Conservation (phyloP, 1,140 invertebrate species). For the Branchinecta lynchi region DNA sequence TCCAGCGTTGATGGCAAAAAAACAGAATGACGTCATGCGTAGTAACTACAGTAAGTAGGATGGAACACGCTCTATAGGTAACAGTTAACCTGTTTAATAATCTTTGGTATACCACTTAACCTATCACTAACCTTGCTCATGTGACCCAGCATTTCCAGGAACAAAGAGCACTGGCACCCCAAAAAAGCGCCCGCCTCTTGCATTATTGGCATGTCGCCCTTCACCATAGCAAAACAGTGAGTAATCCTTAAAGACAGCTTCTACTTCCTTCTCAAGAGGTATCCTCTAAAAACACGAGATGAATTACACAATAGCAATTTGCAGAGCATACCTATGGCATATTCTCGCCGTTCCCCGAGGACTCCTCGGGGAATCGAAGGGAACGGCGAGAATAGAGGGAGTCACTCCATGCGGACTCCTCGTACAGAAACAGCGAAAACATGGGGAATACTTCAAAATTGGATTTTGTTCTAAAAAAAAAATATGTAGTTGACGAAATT, state of each 20-base stretch:
- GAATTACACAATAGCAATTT: not conserved
- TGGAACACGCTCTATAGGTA: not conserved
- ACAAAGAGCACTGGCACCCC: constrained; percentile 84
- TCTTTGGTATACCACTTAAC: not conserved
- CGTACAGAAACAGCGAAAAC: no score
- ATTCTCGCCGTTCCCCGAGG: no score
- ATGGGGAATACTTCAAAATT: no score
- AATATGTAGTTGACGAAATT: no score
- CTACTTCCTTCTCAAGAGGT: constrained; percentile 38
- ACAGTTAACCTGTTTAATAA: not conserved
- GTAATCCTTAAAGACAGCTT: constrained; percentile 53
- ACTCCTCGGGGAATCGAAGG: no score
- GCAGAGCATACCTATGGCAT: not conserved
- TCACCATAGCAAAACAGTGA: constrained; percentile 78
- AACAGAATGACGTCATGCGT: no score
- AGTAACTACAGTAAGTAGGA: constrained; percentile 1
- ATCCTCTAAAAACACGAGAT: constrained; percentile 40
- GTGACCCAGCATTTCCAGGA: constrained; percentile 79
- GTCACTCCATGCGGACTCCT: no score
- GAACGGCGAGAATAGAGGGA: no score
- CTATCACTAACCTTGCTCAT: constrained; percentile 53
- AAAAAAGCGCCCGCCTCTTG: constrained; percentile 52
- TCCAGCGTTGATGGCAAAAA: no score
- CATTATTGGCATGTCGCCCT: constrained; percentile 49
- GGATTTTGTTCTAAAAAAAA: no score